Evolutionary conservation across 2,113 vertebrate species (phyloP).

Genomic region (Syrrhaptes paradoxus): DNA sequence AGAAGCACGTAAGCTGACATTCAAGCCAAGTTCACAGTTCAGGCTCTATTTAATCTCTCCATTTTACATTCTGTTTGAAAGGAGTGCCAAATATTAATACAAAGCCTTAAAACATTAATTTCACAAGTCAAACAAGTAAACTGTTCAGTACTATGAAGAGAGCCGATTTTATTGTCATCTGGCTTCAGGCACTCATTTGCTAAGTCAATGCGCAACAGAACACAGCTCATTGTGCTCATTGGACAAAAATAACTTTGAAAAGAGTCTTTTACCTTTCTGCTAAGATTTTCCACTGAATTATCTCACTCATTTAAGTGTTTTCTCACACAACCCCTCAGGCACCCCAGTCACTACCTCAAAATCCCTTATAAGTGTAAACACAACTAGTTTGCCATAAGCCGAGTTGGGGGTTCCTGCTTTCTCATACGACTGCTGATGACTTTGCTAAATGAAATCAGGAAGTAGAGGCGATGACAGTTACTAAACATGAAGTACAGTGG

Average conservation of each 20-base stretch:
- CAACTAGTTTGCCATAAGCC: background rate
- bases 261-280: background rate
- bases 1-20: background rate
- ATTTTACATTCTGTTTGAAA: background rate
- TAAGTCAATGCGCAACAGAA: background rate
- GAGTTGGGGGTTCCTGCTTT: background rate
- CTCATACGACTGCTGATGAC: background rate
- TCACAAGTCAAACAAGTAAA: background rate
- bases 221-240: background rate
- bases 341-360: background rate
- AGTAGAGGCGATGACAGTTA: background rate
- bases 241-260: background rate
- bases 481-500: background rate
- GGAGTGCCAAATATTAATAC: background rate
- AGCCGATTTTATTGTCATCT: background rate
- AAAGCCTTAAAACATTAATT: background rate
- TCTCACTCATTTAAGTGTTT: background rate
- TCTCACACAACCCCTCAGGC: background rate
- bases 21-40: background rate
- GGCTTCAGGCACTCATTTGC: background rate
- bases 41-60: background rate
- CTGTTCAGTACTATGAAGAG: background rate
- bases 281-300: background rate
- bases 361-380: background rate
- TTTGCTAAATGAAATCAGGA: conserved; percentile 22